These are phyloP conservation scores for Cyclophora albipunctata DNA, from an alignment of 2,888 invertebrate species.

Conservation along the genomic window DNA sequence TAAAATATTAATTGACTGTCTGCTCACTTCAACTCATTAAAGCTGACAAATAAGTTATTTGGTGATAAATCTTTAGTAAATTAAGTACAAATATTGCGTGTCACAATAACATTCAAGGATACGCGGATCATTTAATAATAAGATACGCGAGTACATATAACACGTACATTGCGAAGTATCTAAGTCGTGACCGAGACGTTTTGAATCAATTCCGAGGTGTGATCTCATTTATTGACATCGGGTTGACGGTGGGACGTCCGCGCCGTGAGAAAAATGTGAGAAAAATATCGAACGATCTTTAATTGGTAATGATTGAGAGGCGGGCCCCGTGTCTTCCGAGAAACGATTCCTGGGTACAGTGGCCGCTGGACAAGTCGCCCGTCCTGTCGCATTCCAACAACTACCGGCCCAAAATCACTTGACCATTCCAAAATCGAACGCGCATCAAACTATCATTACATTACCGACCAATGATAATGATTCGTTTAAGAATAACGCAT, in stretches of 20 bases:
- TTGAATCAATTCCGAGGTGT: conserved; percentile 12
- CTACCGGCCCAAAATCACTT: conserved; percentile 10
- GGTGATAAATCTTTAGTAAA: too few species aligned
- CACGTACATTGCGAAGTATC: too few species aligned
- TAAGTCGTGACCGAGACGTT: conserved; percentile 3
- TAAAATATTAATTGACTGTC: too few species aligned
- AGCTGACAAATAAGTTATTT: too few species aligned
- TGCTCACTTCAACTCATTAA: too few species aligned
- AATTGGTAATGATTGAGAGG: conserved; percentile 72
- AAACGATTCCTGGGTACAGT: conserved; percentile 60
- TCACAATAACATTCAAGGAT: too few species aligned
- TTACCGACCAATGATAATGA: background rate
- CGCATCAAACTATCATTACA: conserved; percentile 18
- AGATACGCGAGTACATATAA: too few species aligned
- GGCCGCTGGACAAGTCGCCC: conserved; percentile 38
- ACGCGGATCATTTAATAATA: too few species aligned
- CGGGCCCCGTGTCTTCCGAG: conserved; percentile 58
- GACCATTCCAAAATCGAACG: conserved; percentile 13
- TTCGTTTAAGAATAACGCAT: background rate
- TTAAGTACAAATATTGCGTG: too few species aligned
- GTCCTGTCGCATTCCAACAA: conserved; percentile 36
- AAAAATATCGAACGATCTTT: conserved; percentile 31
- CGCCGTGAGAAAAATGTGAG: conserved; percentile 21
- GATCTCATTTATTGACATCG: conserved; percentile 31
- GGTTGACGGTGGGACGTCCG: conserved; percentile 6